Conservation (phyloP, 2,113 vertebrate genomes). For the Phaethon lepturus region DNA sequence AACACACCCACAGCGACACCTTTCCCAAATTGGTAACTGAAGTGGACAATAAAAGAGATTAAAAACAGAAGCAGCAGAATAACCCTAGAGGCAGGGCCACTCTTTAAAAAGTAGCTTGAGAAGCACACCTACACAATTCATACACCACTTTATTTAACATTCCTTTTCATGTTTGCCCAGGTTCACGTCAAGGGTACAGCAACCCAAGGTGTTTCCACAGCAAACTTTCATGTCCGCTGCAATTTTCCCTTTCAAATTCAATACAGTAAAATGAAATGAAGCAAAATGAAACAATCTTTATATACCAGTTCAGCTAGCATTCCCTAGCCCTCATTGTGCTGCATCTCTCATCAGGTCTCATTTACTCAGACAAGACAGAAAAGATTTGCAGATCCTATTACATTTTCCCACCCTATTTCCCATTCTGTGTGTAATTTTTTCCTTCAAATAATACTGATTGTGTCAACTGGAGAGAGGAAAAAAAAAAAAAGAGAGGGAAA, state of each 20-base stretch:
- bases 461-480: constrained; percentile 32
- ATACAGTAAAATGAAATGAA: constrained; percentile 59
- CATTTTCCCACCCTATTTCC: constrained; percentile 61
- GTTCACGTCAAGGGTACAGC: constrained; percentile 32
- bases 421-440: constrained; percentile 57
- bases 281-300: constrained; percentile 69
- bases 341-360: constrained; percentile 71
- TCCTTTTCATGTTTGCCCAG: constrained; percentile 44
- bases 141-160: constrained; percentile 17
- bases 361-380: constrained; percentile 74
- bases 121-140: constrained; percentile 33
- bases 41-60: not conserved
- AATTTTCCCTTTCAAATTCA: constrained; percentile 64
- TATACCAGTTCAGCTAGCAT: constrained; percentile 59
- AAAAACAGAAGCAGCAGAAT: not conserved
- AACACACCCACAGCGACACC: not conserved
- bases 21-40: not conserved
- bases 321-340: constrained; percentile 62
- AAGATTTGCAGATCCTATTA: constrained; percentile 72
- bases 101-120: constrained; percentile 40
- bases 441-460: constrained; percentile 65
- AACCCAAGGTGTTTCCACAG: constrained; percentile 31
- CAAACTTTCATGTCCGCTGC: constrained; percentile 45
- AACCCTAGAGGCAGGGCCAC: not conserved
- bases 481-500: not conserved